Base-by-base conservation (phyloP, 2,113 vertebrate species). In the Calonectris borealis region DNA sequence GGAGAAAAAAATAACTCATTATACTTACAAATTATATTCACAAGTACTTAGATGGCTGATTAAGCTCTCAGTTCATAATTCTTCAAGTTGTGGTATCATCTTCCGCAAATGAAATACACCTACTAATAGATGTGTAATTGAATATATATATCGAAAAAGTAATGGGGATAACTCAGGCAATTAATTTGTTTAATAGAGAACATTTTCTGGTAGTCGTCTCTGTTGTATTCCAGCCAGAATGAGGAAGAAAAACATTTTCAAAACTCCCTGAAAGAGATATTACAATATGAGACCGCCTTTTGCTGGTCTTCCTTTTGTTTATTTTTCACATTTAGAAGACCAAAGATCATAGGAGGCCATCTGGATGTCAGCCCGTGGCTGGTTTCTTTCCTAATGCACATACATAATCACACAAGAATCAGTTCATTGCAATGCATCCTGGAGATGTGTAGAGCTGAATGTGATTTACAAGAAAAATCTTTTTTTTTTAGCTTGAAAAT, bases 1-100 rank as follows among this genome's bases (percentile, higher is more conserved):
- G 77, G 36, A 81, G 83, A 70, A 86, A 89, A 95, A 78, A 86
- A 16, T 48, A 85, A 71, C 18, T 93, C 38, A 87, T 96, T 93
- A 83, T 91, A 94, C 78, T 94, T 85, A 89, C 89, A 94, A 94
- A 89, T 91, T 72, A 24, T 60, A 69, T 89, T 93, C 66, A 65
- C 51, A 80, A 69, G 73, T 83, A 79, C 57, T 87, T 85, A 26
- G 61, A 61, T 79, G 48, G n/a, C 44, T 96, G 89, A 96, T 94
- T 93, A 89, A 79, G 61, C 65, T 94, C 77, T 90, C 52, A 72
- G 70, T 85, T 94, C 36, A 32, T 93, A 87, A 62, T 76, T 87
- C 34, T 90, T 94, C 76, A 54, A 76, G 44, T 69, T 95, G 52
- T 79, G 20, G 44, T 76, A 69, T 61, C 48, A 57, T 42, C 69